Evolutionary conservation across 2,113 vertebrate genomes (phyloP), one percentile per base, ranked within the genome.

Genomic region (Silurus glanis): DNA sequence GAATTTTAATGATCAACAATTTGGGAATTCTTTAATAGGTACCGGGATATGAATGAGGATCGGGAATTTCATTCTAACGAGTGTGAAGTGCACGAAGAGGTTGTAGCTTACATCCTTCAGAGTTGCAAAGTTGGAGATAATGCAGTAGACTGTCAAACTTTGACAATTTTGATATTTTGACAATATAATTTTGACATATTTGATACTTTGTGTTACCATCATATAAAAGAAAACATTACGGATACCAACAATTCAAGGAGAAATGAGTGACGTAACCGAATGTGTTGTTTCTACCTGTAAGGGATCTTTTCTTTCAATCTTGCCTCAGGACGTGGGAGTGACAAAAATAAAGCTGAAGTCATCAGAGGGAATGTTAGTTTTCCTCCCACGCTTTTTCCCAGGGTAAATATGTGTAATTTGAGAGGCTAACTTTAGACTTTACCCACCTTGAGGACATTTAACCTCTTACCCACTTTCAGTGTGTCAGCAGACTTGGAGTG

Each of bases 371-470:
- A 10, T 3, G 55, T 56, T 74, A 37, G 37, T 74, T 37, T 7
- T 12, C 45, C 47, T 17, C 74, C 13, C 75, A 9, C 53, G 10
- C 53, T 16, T 37, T 37, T 37, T 19, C 37, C n/a, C 55, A 58
- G 72, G 4, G 25, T 45, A 80, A 21, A 59, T 37, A 45, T 59
- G 2, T 59, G 4, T 80, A 58, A 79, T 19, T 19, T 8, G 6
- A 4, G n/a, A 10, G 14, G 75, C 53, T 79, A 79, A 56, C 75
- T 79, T 79, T 58, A 79, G 75, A 79, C 53, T 79, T 79, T 56
- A 79, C n/a, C 14, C 75, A 79, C 13, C 75, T 28, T 58, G n/a
- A 79, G 75, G n/a, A 56, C n/a, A 79, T 58, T 79, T 58, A 79
- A 58, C 14, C 53, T 28, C 55, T 59, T 21, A 19, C 25, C 55